Evolutionary conservation across 2,113 vertebrate species (phyloP).

Genomic region (Holacanthus passer): DNA sequence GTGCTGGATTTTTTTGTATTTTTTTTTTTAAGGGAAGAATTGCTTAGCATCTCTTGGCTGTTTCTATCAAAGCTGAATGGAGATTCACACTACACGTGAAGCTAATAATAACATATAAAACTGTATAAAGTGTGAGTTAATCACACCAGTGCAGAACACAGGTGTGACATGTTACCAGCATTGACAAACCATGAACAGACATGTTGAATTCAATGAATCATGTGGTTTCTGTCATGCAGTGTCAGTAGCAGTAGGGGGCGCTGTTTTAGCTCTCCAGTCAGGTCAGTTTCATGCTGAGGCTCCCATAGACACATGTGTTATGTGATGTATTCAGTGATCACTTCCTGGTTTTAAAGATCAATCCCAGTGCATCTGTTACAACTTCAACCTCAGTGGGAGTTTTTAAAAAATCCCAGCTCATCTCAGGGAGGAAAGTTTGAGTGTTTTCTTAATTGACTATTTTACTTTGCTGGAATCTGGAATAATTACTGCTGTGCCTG

Average conservation of each 20-base stretch:
- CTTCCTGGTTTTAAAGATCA: background rate
- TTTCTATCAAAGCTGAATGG: background rate
- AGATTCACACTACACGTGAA: background rate
- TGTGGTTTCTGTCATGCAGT: background rate
- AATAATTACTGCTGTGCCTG: background rate
- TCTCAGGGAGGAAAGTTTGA: constrained; percentile 58
- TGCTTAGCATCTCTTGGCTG: background rate
- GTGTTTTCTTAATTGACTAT: constrained; percentile 6
- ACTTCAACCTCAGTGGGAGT: constrained; percentile 4
- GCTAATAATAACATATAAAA: background rate
- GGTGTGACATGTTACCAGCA: background rate
- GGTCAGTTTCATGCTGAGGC: background rate
- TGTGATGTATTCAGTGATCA: background rate
- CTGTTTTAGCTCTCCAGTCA: background rate
- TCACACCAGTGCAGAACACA: background rate
- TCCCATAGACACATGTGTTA: background rate
- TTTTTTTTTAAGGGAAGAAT: background rate
- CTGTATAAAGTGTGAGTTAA: background rate
- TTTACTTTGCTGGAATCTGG: constrained; percentile 13
- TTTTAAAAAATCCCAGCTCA: constrained; percentile 19
- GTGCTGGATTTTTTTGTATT: background rate
- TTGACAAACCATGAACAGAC: background rate
- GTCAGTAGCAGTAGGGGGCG: background rate
- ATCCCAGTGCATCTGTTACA: background rate
- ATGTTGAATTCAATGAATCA: background rate